These are phyloP conservation scores for Proisotoma minuta DNA, from an alignment of 2,888 invertebrate genomes.

Conservation along the genomic window DNA sequence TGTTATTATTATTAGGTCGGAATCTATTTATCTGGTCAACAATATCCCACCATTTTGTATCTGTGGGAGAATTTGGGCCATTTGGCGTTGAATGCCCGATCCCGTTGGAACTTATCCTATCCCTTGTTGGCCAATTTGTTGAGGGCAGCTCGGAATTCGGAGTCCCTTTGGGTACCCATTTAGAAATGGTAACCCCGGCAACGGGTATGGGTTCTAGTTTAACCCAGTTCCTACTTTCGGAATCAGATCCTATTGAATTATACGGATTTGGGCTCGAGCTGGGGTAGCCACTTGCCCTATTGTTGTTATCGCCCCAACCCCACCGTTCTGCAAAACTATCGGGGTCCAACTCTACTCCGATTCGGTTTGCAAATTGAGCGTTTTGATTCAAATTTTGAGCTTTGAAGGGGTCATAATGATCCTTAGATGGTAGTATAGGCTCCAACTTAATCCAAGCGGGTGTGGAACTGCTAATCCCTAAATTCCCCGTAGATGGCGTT, in stretches of 20 bases:
- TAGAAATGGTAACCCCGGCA: slow-evolving; percentile 43
- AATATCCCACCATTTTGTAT: slow-evolving; percentile 34
- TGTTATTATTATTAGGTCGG: background rate
- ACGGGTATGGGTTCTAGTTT: slow-evolving; percentile 46
- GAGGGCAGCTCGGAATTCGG: slow-evolving; percentile 40
- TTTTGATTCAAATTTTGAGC: background rate
- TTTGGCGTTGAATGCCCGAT: slow-evolving; percentile 4
- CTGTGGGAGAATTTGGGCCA: slow-evolving; percentile 30
- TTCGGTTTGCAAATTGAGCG: slow-evolving; percentile 32
- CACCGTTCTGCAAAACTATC: slow-evolving; percentile 45
- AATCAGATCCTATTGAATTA: slow-evolving; percentile 8
- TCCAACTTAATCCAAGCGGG: slow-evolving; percentile 44
- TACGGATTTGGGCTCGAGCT: slow-evolving; percentile 2
- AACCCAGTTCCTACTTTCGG: slow-evolving; percentile 43
- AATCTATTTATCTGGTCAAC: slow-evolving; percentile 22
- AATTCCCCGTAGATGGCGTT: background rate
- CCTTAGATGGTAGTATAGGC: slow-evolving; percentile 30
- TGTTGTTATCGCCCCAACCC: slow-evolving; percentile 33
- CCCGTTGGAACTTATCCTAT: slow-evolving; percentile 4
- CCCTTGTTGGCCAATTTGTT: slow-evolving; percentile 38
- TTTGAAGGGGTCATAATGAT: slow-evolving; percentile 40
- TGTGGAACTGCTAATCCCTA: background rate
- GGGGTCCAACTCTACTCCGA: slow-evolving; percentile 42
- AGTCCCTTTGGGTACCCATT: slow-evolving; percentile 47
- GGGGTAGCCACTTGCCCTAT: slow-evolving; percentile 20